Evolutionary conservation across 1,140 invertebrate genomes (phyloP), one percentile per base, ranked within the genome.

Genomic region (Limonius californicus): DNA sequence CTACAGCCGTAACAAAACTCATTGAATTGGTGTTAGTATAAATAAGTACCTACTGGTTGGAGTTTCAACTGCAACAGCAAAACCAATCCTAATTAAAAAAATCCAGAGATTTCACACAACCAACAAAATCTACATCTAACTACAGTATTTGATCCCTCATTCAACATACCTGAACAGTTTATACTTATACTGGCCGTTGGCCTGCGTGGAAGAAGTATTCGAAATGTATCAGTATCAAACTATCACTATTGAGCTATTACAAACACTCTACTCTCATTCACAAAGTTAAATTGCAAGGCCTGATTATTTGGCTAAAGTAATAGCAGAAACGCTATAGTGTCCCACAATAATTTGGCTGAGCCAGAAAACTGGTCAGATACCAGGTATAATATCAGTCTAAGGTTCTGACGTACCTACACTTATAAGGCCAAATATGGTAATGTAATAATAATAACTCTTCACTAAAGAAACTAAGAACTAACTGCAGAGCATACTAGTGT

Each of bases 111-210:
- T n/a, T 54, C 20, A 30, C 11, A 30, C 19, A 23, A 54, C 27
- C 9, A 23, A 20, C 18, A 21, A 9, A 14, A 14, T 23, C 2
- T 54, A 23, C 4, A 21, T 23, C 59, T 69, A 70, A 64, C 70
- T 73, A 73, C 70, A 66, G 50, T 72, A 74, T 70, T 73, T 74
- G 72, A 74, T 74, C 72, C 72, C 72, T 64, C 72, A 67, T 74
- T 74, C 72, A 72, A 72, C 72, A 70, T 72, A 73, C 70, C 72
- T 74, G 72, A 74, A 68, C 60, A 69, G 70, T 67, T 71, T 65
- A 68, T 70, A 71, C 65, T 72, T 67, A 70, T 66, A 68, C 32
- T 54, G 35, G 11, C 14, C 35, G 56, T 64, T 59, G 62, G 62
- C 39, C 50, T 54, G 14, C 50, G 60, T 66, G 67, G 64, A 66